Evolutionary conservation across 2,888 invertebrate genomes (phyloP), one percentile per base, ranked within the genome.

Genomic region (Orthosia gracilis): DNA sequence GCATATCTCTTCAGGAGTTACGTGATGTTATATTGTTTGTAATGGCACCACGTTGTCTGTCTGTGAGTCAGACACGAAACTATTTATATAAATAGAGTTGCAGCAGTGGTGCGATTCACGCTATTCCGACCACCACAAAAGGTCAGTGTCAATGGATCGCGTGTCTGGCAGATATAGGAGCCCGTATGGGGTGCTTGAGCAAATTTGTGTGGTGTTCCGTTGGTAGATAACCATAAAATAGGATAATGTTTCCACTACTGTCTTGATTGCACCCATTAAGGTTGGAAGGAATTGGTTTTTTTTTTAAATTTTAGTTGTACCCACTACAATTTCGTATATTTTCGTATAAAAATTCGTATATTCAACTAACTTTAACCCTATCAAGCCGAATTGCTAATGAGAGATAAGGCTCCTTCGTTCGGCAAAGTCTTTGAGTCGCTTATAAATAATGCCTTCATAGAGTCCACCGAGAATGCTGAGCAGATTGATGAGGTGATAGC

Each of bases 91-190:
- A 69, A 76, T 61, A 75, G 76, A 49, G n/a, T 52, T 26, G 52
- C 52, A 76, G 50, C 47, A 23, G 50, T 26, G 26, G 47, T 58
- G 52, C 15, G 54, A 59, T 54, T 69, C 76, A 18, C n/a, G 69
- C 23, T 54, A n/a, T 17, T 67, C 26, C 31, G 49, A n/a, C 52
- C 47, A 17, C 12, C 4, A n/a, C 26, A 13, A 49, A 69, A 76
- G 75, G 75, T 69, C 69, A 54, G 9, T 61, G 77, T 54, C 77
- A 69, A 61, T 76, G 54, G 71, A 52, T 26, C 52, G 54, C 69
- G 21, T 75, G 76, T 49, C 49, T 5, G 23, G 12, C 31, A 54
- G 71, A 58, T 5, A 17, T n/a, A 12, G 15, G 31, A 18, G n/a
- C 66, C n/a, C 49, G 2, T 23, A 49, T 5, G 13, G 52, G n/a